These are phyloP conservation scores for Myotis davidii DNA, from an alignment of 2,113 vertebrate genomes.

Conservation along the genomic window DNA sequence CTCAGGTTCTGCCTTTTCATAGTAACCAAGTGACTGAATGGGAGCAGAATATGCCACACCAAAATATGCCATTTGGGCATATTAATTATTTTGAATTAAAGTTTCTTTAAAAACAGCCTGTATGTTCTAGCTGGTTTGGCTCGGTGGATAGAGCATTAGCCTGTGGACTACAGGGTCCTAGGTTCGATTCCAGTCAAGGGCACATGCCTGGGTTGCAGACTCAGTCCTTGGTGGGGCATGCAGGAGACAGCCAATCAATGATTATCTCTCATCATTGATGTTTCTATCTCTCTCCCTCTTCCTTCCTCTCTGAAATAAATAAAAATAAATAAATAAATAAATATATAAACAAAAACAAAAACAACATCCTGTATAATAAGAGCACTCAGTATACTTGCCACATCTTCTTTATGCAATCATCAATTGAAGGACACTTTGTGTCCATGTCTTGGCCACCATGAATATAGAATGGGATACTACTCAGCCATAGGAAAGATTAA, in stretches of 20 bases:
- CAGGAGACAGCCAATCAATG: too few relatives aligned
- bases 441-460: neutral
- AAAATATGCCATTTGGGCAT: neutral
- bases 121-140: too few relatives aligned
- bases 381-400: neutral
- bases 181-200: too few relatives aligned
- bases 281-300: too few relatives aligned
- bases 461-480: neutral
- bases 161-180: too few relatives aligned
- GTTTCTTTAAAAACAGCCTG: neutral
- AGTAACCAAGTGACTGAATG: neutral
- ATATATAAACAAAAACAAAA: too few relatives aligned
- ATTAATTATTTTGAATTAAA: neutral
- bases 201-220: too few relatives aligned
- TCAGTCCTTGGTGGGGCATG: too few relatives aligned
- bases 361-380: neutral
- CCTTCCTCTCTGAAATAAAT: too few relatives aligned
- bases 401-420: neutral
- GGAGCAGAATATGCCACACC: neutral
- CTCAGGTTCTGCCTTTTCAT: neutral
- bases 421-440: neutral
- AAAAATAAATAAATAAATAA: too few relatives aligned
- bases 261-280: too few relatives aligned
- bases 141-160: too few relatives aligned
- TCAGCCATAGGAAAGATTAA: neutral